phyloP scores from a whole-genome alignment of 2,797 vertebrate genomes.

The Sitta carolinensis region DNA sequence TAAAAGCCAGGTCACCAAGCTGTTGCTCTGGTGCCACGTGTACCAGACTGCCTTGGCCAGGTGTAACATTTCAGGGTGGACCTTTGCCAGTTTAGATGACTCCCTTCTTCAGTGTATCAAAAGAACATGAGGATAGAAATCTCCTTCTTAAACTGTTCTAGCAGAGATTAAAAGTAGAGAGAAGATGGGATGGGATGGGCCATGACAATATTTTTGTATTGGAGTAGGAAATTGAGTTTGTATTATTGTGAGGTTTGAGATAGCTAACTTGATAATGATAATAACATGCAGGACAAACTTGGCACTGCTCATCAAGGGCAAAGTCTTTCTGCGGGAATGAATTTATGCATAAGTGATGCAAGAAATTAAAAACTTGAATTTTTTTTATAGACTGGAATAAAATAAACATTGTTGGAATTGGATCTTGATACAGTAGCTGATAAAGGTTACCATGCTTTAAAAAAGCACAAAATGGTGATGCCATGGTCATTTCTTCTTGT shows the following conservation, averaged over 20 bases:
- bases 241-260: background rate
- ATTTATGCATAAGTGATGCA: background rate
- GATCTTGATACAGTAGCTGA: background rate
- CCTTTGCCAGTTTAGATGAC: background rate
- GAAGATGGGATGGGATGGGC: background rate
- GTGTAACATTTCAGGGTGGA: background rate
- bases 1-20: background rate
- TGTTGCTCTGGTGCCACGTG: rapidly evolving
- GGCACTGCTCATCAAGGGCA: background rate
- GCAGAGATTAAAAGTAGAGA: background rate
- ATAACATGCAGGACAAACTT: background rate
- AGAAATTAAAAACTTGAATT: background rate
- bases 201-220: background rate
- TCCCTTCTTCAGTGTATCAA: background rate
- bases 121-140: background rate
- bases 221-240: background rate
- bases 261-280: background rate
- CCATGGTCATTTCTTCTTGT: background rate
- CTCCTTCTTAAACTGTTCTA: background rate
- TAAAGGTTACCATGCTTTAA: background rate
- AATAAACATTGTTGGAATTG: background rate
- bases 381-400: background rate
- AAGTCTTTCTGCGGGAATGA: background rate
- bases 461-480: background rate
- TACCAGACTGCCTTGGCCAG: background rate